Evolutionary conservation across 2,888 invertebrate species (phyloP), one percentile per base, ranked within the genome.

Genomic region (Saturnia pavonia): DNA sequence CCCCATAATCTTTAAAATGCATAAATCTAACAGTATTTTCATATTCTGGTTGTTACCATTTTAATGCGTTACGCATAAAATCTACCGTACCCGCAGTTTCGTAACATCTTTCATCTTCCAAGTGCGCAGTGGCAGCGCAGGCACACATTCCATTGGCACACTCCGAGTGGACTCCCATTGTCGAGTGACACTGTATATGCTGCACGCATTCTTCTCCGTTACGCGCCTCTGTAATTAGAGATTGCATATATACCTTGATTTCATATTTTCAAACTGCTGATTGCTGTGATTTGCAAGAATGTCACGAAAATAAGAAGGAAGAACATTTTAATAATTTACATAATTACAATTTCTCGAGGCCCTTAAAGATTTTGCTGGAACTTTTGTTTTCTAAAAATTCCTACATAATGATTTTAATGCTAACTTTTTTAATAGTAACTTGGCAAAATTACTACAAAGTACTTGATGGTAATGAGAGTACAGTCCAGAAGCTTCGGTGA

Each of bases 151-250:
- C 87, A 57, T 80, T 78, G 0, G 74, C 73, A 77, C 94, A 94
- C 72, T 90, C 89, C 0, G 94, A 89, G 74, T 94, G 91, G 1
- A 93, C 85, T 0, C 94, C 92, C 77, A 92, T 86, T 0, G 90
- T 90, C 0, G 91, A 90, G 78, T 93, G 92, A 70, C 94, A 94
- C 74, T 94, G 94, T 69, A 94, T 91, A 76, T 92, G 86, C 65
- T 91, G 90, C 0, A 88, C 83, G 70, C 94, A 94, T 45, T 85
- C 84, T 66, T 94, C 94, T 4, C 91, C 91, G 25, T 86, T 84
- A 2, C 79, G 85, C 0, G 94, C 94, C 86, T 94, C 94, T 94
- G 86, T 19, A 89, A 78, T 12, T 42, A 60, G 11, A 51, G 70
- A 22, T 51, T 43, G 4, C 34, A 57, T 25, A 67, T 48, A 9